Evolutionary conservation across 2,797 vertebrate genomes (phyloP).

Genomic region (Lophotriccus pileatus): DNA sequence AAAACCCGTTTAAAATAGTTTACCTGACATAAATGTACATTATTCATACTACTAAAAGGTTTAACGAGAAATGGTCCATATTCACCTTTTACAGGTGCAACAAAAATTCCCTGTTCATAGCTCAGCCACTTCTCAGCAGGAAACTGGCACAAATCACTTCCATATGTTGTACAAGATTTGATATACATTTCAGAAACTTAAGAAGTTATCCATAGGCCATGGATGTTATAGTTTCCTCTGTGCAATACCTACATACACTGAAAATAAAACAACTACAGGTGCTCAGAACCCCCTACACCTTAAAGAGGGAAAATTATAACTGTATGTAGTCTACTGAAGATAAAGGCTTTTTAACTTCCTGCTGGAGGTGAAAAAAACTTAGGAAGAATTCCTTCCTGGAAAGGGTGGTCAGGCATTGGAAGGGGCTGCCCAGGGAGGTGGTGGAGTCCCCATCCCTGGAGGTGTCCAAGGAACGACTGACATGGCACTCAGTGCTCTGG

Average conservation of each 20-base stretch:
- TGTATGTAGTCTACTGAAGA: neutral
- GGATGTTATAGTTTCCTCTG: neutral
- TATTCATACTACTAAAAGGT: neutral
- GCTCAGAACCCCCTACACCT: neutral
- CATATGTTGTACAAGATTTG: neutral
- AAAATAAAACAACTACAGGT: neutral
- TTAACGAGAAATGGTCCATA: neutral
- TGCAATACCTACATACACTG: neutral
- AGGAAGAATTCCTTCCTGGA: neutral
- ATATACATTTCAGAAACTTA: neutral
- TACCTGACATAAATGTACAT: neutral
- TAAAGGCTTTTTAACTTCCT: neutral
- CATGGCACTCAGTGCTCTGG: fast-evolving
- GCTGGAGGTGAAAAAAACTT: neutral
- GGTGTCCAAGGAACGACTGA: neutral
- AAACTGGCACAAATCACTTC: neutral
- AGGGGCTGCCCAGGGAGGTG: neutral
- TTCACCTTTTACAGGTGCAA: neutral
- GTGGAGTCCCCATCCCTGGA: neutral
- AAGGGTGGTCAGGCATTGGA: neutral
- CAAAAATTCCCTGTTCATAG: neutral
- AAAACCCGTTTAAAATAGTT: neutral
- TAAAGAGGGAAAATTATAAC: neutral
- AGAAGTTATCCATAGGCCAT: neutral
- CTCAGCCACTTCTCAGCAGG: neutral